Base-by-base conservation (phyloP, 2,113 vertebrate genomes). In the Onychostruthus taczanowskii region DNA sequence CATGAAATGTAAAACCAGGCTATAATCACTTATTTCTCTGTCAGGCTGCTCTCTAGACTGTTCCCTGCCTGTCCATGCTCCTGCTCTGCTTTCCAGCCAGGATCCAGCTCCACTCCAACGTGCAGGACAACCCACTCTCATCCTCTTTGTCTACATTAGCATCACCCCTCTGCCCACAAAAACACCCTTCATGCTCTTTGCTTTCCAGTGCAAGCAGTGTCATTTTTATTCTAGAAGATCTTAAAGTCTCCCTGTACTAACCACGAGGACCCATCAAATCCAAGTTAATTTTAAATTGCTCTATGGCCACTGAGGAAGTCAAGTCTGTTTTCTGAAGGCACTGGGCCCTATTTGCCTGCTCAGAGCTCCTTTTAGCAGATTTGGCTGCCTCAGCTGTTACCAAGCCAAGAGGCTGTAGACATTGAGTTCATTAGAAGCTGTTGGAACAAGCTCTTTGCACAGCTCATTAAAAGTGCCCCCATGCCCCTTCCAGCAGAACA, bases 341-440 rank as follows among this genome's bases (percentile, higher is more conserved):
- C 2, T 61, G 88, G 86, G 94, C 94, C 89, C 80, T 88, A 64
- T 68, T 94, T 88, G 90, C 91, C 79, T 88, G 91, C 94, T 91
- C 81, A 84, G 91, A 85, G 87, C 93, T 91, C 83, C 88, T 91
- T 94, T 91, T 89, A 95, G 94, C 82, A 96, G 93, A 92, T 93
- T 94, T 94, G 96, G 93, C 95, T 95, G 92, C 78, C 82, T 96
- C 91, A 95, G 93, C 87, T 91, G 90, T 87, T 94, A 93, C 72
- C 90, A 93, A 84, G 93, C 66, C 59, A 97, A 92, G 88, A 87
- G 92, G 79, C 84, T 26, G 64, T 92, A 93, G 89, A 95, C 92
- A 91, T 83, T 94, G 94, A 96, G 96, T 97, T 96, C 97, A 98
- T 98, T 97, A 98, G 95, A 84, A 96, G 96, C 82, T 94, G 97